These are phyloP conservation scores for Hormaphis cornu DNA, from an alignment of 1,140 invertebrate species.

Conservation along the genomic window DNA sequence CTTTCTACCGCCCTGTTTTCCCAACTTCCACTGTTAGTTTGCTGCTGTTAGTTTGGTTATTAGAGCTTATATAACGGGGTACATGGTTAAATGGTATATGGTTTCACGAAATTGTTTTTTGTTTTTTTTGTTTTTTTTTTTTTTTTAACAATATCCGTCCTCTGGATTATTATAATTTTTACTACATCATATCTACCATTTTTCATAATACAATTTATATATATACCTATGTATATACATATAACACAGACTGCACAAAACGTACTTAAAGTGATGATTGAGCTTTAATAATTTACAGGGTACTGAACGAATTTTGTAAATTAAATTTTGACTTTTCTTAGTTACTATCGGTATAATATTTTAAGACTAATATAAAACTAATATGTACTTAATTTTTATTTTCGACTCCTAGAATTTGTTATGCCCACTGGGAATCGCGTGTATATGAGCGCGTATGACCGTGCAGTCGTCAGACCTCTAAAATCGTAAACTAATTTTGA, in stretches of 20 bases:
- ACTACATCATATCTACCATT: too few species aligned
- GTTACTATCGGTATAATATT: conserved; percentile 10
- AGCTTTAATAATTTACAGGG: conserved; percentile 26
- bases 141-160: conserved; percentile 27
- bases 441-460: not conserved
- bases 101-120: conserved; percentile 16
- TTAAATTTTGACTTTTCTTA: conserved; percentile 1
- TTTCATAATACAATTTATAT: too few species aligned
- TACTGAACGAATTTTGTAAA: conserved; percentile 24
- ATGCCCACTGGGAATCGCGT: not conserved
- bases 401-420: not conserved
- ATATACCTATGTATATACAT: not conserved
- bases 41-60: conserved; percentile 26
- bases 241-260: conserved; percentile 16
- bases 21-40: not conserved
- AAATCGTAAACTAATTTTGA: not conserved
- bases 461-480: not conserved
- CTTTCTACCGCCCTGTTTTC: not conserved
- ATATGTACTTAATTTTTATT: conserved; percentile 24
- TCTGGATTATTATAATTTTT: not conserved
- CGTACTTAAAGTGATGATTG: conserved; percentile 17
- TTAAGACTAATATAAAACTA: conserved; percentile 14
- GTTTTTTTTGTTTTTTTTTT: conserved; percentile 1
- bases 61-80: conserved; percentile 31
- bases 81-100: conserved; percentile 25